Base-by-base conservation (phyloP, 92 coral and sea anemone species). In the Micromussa lordhowensis region DNA sequence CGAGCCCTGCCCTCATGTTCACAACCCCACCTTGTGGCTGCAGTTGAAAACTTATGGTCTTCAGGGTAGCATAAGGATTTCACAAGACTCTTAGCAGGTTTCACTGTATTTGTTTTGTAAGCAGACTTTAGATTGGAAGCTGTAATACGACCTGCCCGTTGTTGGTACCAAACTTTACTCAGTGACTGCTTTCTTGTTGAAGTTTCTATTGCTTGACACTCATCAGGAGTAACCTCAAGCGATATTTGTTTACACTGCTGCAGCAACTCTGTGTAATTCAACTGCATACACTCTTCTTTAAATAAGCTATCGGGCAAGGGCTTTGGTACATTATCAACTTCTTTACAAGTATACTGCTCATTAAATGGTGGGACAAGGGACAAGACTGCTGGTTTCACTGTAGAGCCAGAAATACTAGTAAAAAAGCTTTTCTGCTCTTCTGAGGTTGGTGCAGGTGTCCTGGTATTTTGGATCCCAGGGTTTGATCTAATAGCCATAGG, bases 81-180 rank as follows among this genome's bases (percentile, higher is more conserved):
- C 6, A 89, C 68, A 9, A 92, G 73, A 40, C 86, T 77, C 61
- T 64, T 78, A 40, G 90, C 81, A 17, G 95, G 95, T 61, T 85
- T 85, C 21, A 55, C 73, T 34, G 84, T 72, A 53, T 92, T 70
- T 84, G 95, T 89, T 34, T 89, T 40, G 64, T 90, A 88, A 24
- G 92, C 94, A 16, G 82, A 77, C 68, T 89, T 83, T 22, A 88
- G 49, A 32, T 85, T 68, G 80, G 90, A 83, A 29, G 94, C 92
- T 10, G 92, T 89, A 72, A 92, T 92, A 4, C 94, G 29, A 21
- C 94, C 92, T 26, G 82, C 82, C 36, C 94, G 2, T 61, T 82
- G 87, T 2, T 16, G 16, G 51, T 83, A 92, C 92, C 94, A 92
- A 28, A 86, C 74, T 73, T 89, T 89, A 36, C 84, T 78, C 11